A percentile compares a stretch with the other conserved stretches of the same genome.
Conservation (phyloP, 2,888 invertebrate species). For the Nomada flava region DNA sequence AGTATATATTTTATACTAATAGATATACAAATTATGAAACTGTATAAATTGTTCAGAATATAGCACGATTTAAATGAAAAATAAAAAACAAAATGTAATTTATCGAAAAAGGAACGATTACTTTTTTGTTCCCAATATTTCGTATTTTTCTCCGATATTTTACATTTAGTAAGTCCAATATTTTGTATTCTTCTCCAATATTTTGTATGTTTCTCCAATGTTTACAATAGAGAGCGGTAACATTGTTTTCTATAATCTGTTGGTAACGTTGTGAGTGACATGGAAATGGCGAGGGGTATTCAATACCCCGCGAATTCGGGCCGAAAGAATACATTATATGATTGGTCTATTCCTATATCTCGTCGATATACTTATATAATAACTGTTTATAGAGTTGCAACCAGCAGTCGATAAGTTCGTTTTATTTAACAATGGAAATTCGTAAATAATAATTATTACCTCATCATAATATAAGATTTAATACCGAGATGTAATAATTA, state of each 20-base stretch:
- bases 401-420: conserved; percentile 12
- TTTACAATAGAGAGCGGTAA: too few relatives aligned
- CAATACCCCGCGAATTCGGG: too few relatives aligned
- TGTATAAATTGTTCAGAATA: background rate
- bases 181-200: background rate
- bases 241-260: too few relatives aligned
- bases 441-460: too few relatives aligned
- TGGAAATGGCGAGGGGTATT: too few relatives aligned
- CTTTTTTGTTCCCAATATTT: background rate
- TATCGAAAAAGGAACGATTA: background rate
- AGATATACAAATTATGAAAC: background rate
- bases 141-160: background rate
- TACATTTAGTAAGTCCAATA: too few relatives aligned
- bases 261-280: too few relatives aligned
- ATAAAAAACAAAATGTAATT: background rate
- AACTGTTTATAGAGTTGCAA: background rate
- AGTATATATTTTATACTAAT: background rate
- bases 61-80: background rate
- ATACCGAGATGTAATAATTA: background rate
- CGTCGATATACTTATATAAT: background rate
- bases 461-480: too few relatives aligned
- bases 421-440: background rate
- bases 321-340: too few relatives aligned
- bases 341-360: too few relatives aligned
- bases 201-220: background rate